Base-by-base conservation (phyloP, 2,888 invertebrate species). In the Caradrina clavipalpis region DNA sequence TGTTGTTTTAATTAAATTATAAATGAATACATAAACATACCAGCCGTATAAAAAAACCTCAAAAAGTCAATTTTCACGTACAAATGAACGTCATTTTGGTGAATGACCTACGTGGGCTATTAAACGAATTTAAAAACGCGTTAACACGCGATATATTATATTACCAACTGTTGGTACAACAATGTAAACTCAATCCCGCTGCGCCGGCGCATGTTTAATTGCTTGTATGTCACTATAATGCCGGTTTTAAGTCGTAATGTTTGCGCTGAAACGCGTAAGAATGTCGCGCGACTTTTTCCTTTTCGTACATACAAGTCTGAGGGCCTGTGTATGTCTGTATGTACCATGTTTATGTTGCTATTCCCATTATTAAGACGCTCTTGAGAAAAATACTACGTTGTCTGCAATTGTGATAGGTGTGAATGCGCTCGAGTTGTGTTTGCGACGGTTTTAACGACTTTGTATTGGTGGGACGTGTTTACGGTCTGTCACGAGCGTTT, bases 171-270 rank as follows among this genome's bases (percentile, higher is more conserved):
- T 81, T 73, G 61, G 75, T 62, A 64, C 75, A 69, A 83, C 83
- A 83, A 74, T 73, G 83, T 82, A 69, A 74, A 69, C 70, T 56
- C 72, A 54, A 72, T 55, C 82, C 80, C 80, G 76, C 80, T 83
- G 84, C 75, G 80, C 67, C 45, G 50, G 72, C 73, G 81, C 79
- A 74, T 80, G 82, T 82, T 76, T 82, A 83, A 83, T 83, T 83
- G 82, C 84, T 74, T 78, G 73, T 78, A 73, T 82, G 82, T 81
- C 80, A 83, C 74, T 82, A 80, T 78, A 83, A 82, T 83, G 82
- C 73, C 35, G 74, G 73, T 72, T 82, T 73, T 70, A 80, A 81
- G 71, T 83, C 80, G 78, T 81, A 81, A 82, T 83, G 77, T 81
- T 81, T 73, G 82, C 69, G 50, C 77, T 74, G 74, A 83, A 74